These are phyloP conservation scores for Clarias platycephalus DNA, from an alignment of 2,797 vertebrate genomes.

Conservation along the genomic window DNA sequence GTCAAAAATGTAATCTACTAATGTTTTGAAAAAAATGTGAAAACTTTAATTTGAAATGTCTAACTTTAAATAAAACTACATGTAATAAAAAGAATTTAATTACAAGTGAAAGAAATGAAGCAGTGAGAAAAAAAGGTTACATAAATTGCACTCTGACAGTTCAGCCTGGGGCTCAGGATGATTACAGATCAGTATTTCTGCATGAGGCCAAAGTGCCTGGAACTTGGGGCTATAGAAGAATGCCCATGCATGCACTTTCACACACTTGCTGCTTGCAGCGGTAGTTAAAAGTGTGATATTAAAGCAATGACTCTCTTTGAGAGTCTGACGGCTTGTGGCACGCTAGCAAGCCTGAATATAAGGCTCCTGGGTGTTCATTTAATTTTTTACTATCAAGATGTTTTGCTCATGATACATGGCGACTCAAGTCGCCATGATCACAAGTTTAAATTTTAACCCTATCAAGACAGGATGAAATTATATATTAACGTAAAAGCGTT, in stretches of 20 bases:
- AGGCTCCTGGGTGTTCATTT: background rate
- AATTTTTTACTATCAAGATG: background rate
- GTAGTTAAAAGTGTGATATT: background rate
- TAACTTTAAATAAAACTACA: background rate
- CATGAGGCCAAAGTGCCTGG: conserved; percentile 8
- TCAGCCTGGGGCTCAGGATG: conserved; percentile 24
- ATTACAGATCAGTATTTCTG: conserved; percentile 35
- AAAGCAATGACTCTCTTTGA: background rate
- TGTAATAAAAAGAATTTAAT: conserved; percentile 13
- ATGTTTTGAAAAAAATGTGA: background rate
- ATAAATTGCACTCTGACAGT: conserved; percentile 27
- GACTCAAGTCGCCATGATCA: background rate
- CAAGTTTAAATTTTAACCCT: background rate
- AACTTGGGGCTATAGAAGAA: conserved; percentile 15
- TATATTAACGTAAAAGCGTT: too few species aligned
- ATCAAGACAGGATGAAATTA: background rate
- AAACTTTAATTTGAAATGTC: background rate
- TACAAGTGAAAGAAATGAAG: background rate
- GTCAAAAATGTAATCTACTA: background rate
- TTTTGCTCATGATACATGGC: background rate
- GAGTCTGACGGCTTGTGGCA: background rate
- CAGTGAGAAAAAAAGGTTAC: background rate
- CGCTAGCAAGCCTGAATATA: background rate
- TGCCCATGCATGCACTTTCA: conserved; percentile 29
- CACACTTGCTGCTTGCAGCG: background rate